phyloP scores from a whole-genome alignment of 2,888 invertebrate genomes.

The Noctua fimbriata region DNA sequence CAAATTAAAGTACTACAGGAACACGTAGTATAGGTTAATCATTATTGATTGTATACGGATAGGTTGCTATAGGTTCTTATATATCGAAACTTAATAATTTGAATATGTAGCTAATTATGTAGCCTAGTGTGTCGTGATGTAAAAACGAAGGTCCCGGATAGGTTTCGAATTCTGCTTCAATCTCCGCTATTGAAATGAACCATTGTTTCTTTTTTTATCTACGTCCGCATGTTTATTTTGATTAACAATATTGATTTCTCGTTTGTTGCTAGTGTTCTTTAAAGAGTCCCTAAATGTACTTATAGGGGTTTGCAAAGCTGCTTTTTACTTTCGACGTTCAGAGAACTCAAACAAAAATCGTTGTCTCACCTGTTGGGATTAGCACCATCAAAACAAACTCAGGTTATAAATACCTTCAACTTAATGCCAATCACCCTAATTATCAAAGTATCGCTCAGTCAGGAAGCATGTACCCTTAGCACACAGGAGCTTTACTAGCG shows the following conservation, averaged over 20 bases:
- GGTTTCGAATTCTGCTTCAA: neutral
- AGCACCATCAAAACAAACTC: neutral
- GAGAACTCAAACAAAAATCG: neutral
- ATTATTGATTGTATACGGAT: conserved; percentile 29
- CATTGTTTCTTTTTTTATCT: neutral
- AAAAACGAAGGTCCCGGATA: neutral
- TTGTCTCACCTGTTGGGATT: neutral
- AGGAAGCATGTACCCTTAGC: neutral
- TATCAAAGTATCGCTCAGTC: neutral
- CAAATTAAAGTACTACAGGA: conserved; percentile 43
- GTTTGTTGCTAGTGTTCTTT: neutral
- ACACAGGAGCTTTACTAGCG: conserved; percentile 27
- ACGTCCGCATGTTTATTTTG: neutral
- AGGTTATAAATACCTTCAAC: neutral
- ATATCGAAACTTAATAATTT: neutral
- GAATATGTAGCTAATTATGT: conserved; percentile 5
- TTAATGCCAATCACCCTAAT: neutral
- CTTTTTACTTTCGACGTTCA: neutral
- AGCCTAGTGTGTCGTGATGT: neutral
- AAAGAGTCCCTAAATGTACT: too few relatives aligned
- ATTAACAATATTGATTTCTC: neutral
- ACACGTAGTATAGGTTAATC: conserved; percentile 17
- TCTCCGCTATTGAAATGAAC: conserved; percentile 6
- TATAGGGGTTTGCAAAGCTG: neutral
- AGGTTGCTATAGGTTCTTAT: neutral